Evolutionary conservation across 2,797 vertebrate genomes (phyloP), one percentile per base, ranked within the genome.

Genomic region (Scolopax bukidnonensis): DNA sequence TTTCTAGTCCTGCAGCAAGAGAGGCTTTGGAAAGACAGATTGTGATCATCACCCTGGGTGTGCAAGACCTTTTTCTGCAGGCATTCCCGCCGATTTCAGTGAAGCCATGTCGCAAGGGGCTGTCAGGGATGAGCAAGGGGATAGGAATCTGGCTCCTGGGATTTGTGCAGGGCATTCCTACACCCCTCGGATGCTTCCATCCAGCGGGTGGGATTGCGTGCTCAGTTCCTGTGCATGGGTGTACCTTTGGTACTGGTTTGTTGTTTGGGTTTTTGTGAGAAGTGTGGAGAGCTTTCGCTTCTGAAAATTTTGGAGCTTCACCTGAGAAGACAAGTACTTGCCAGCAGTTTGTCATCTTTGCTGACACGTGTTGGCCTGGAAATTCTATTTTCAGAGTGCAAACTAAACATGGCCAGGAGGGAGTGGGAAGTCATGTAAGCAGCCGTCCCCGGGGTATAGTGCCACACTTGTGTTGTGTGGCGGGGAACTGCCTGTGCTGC

Each of bases 381-480:
- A 86, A 69, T 90, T 91, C 93, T 93, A 43, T 95, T 96, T 93
- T 89, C 78, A 85, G 86, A 81, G 41, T 1, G 3, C 36, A 61
- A 93, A 80, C 56, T 90, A 79, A 91, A 91, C 25, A 21, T 0
- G 5, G 30, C 54, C 24, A 43, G 68, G 30, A 87, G 47, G 32
- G 50, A 87, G 60, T 75, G 38, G 84, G 78, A 90, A 94, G 76
- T 84, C 30, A 20, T 20, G 59, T 93, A 90, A 94, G 95, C 87
- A 92, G 64, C 63, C 9, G 0, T 82, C 56, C 54, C 36, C 25
- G 80, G 77, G 65, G 51, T 94, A 89, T 73, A 79, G 78, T 79
- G 87, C 88, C 3, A 4, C 64, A 17, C n/a, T 91, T 88, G 83
- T 86, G 33, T 70, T 90, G 43, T 57, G 47, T 79, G 81, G 61